Evolutionary conservation across 2,888 invertebrate genomes (phyloP), one percentile per base, ranked within the genome.

Genomic region (Biston betularia): DNA sequence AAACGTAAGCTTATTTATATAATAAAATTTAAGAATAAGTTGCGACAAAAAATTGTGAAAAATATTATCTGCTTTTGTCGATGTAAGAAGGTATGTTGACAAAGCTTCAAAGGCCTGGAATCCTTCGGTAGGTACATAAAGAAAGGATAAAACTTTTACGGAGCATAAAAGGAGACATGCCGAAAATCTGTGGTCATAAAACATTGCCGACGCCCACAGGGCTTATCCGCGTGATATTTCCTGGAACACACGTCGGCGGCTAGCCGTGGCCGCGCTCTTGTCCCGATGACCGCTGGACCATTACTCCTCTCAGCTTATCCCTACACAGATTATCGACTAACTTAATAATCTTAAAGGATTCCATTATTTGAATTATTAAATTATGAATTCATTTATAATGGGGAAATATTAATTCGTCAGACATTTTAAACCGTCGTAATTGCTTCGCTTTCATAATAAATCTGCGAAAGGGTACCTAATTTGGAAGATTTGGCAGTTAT

Each of bases 151-250:
- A 87, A 88, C 78, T 88, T 89, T 88, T 88, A 89, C 84, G 83
- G 73, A 84, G 81, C 84, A 87, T 88, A 88, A 88, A 88, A 87
- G 82, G 78, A 80, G 85, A 85, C 84, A 89, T 81, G 84, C 82
- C 79, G 84, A 85, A 89, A 89, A 87, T 89, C 87, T 88, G 86
- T 73, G 80, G 81, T 77, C 79, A 80, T 89, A 89, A 89, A 89
- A 87, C 80, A 77, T 72, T 76, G 75, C 70, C 68, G 63, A 72
- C 76, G 68, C 77, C 78, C 77, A 77, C 74, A 67, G 69, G 76
- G 78, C 77, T 83, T 78, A 79, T 78, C 72, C 69, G 67, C 65
- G 74, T 74, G 65, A 75, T 67, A 59, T 69, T 68, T 63, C 52
- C 63, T 53, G 45, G 45, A 56, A 59, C 57, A 62, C 53, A 65